Evolutionary conservation across 2,888 invertebrate species (phyloP).

Genomic region (Monopis laevigella): DNA sequence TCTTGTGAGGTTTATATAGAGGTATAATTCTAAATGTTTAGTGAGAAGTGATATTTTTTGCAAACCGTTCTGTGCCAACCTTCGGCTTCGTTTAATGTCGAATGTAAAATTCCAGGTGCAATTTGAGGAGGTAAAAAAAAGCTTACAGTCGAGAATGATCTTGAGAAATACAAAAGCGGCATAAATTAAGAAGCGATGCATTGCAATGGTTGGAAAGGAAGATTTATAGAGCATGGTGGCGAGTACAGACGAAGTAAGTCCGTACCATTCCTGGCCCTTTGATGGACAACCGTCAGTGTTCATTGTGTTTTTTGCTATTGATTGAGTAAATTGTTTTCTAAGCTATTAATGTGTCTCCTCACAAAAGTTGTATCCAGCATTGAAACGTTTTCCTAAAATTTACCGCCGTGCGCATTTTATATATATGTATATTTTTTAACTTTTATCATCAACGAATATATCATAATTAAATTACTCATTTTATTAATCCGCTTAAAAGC

Average conservation of each 20-base stretch:
- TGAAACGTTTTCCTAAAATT: too few relatives aligned
- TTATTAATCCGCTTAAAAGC: too few relatives aligned
- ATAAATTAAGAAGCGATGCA: constrained; percentile 25
- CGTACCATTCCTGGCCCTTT: constrained; percentile 21
- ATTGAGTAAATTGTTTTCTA: not conserved
- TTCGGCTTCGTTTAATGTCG: constrained; percentile 5
- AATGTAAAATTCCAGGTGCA: constrained; percentile 7
- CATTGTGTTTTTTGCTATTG: constrained; percentile 4
- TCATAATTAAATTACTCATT: too few relatives aligned
- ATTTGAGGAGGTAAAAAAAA: constrained; percentile 12
- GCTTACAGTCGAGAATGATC: constrained; percentile 21
- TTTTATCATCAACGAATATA: too few relatives aligned
- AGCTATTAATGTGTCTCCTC: constrained; percentile 1
- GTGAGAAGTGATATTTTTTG: not conserved
- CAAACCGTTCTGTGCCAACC: not conserved
- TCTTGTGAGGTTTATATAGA: too few relatives aligned
- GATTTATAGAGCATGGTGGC: constrained; percentile 29
- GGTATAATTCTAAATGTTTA: not conserved
- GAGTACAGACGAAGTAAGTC: constrained; percentile 20
- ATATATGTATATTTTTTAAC: too few relatives aligned
- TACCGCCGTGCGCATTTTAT: too few relatives aligned
- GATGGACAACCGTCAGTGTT: constrained; percentile 19
- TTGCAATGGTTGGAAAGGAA: constrained; percentile 16
- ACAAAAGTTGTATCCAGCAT: too few relatives aligned
- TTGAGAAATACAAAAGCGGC: constrained; percentile 23